Conservation (phyloP, 2,888 invertebrate genomes). For the Taenaris catops region DNA sequence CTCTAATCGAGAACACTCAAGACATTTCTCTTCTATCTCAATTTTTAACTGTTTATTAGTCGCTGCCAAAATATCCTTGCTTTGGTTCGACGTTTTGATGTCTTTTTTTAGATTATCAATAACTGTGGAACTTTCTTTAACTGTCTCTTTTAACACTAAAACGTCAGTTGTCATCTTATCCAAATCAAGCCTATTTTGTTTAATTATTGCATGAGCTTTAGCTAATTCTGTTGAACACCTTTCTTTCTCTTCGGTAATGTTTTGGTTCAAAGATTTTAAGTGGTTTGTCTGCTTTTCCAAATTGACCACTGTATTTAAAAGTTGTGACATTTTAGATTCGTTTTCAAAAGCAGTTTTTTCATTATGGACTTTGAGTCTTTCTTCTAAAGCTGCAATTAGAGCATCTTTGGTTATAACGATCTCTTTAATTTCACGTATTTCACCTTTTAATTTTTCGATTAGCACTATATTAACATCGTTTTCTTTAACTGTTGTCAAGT, state of each 20-base stretch:
- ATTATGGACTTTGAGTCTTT: slow-evolving; percentile 21
- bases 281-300: slow-evolving; percentile 38
- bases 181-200: slow-evolving; percentile 47
- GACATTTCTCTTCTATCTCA: slow-evolving; percentile 51
- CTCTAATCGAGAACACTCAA: slow-evolving; percentile 46
- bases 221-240: slow-evolving; percentile 43
- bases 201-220: slow-evolving; percentile 47
- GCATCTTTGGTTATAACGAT: slow-evolving; percentile 36
- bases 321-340: slow-evolving; percentile 31
- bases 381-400: slow-evolving; percentile 31
- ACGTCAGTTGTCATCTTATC: slow-evolving; percentile 55
- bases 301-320: slow-evolving; percentile 32
- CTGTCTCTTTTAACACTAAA: slow-evolving; percentile 44
- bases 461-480: slow-evolving; percentile 33
- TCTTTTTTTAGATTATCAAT: slow-evolving; percentile 53
- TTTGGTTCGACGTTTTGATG: slow-evolving; percentile 35
- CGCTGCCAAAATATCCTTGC: slow-evolving; percentile 17
- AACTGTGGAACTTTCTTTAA: slow-evolving; percentile 43
- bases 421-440: slow-evolving; percentile 40
- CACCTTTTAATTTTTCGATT: slow-evolving; percentile 38
- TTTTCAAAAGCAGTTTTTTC: slow-evolving; percentile 24
- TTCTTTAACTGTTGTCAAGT: slow-evolving; percentile 41
- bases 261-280: slow-evolving; percentile 44
- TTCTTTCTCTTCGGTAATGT: slow-evolving; percentile 49
- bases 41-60: slow-evolving; percentile 47